Conservation (phyloP, 2,797 vertebrate species). For the Sciurus carolinensis region DNA sequence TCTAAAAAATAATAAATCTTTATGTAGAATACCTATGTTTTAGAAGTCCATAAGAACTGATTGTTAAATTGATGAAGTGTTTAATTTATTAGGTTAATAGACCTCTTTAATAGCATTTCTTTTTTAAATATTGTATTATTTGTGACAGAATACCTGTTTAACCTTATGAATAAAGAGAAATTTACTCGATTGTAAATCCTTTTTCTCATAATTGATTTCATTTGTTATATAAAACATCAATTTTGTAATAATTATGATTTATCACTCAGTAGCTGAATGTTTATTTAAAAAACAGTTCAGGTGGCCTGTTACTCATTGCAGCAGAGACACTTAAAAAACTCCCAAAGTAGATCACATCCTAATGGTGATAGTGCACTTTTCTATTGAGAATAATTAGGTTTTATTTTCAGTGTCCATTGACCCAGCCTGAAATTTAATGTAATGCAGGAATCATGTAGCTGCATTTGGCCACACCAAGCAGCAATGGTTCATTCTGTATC, state of each 20-base stretch:
- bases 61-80: conserved; percentile 82
- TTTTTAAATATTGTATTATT: conserved; percentile 67
- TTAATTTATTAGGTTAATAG: conserved; percentile 85
- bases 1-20: conserved; percentile 83
- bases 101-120: conserved; percentile 75
- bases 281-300: conserved; percentile 16
- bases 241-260: not conserved
- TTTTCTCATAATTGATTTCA: conserved; percentile 22
- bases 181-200: not conserved
- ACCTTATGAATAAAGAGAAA: conserved; percentile 72
- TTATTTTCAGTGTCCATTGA: conserved; percentile 91
- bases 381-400: conserved; percentile 92
- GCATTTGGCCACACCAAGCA: conserved; percentile 79
- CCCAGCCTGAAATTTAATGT: conserved; percentile 85
- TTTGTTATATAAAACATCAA: not conserved
- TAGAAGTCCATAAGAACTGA: conserved; percentile 81
- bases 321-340: conserved; percentile 82
- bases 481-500: conserved; percentile 63
- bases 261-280: not conserved
- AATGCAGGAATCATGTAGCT: conserved; percentile 76
- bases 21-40: conserved; percentile 80
- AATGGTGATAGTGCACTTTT: conserved; percentile 93
- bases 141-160: conserved; percentile 66
- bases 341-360: conserved; percentile 92
- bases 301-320: conserved; percentile 47